Base-by-base conservation (phyloP, 2,113 vertebrate species). In the Ameiurus melas region DNA sequence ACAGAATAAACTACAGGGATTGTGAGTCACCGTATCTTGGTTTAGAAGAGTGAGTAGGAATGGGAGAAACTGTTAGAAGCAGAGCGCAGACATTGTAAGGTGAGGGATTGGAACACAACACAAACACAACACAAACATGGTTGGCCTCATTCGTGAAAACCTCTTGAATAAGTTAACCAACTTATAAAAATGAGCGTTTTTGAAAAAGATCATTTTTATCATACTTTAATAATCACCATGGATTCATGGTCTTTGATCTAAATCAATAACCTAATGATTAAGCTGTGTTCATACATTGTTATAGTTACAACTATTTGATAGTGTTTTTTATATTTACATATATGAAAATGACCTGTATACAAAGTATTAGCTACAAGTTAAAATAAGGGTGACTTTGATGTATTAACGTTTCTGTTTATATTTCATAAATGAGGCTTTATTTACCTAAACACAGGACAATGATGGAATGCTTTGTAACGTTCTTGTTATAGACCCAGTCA, bases 41-140 rank as follows among this genome's bases (percentile, higher is more conserved):
- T 83, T 20, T 86, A 55, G 47, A 77, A 43, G 92, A 93, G 92
- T 93, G 92, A 92, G 91, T 92, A 73, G 62, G 47, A 94, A 80
- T 60, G 70, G 77, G 2, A 81, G 20, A 87, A 70, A 25, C 0
- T 66, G 73, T 7, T 33, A 79, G 30, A 60, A 25, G 39, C 57
- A 75, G 57, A 51, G 12, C 30, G 43, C 47, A 64, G 47, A 71
- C 25, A 57, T 25, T 58, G 68, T 27, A n/a, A 70, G 5, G 30
- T 87, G 51, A 66, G 30, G 4, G 39, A 60, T 19, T 19, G 6
- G 27, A 25, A 27, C 71, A 78, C 57, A 79, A 82, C 79, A 30
- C 57, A 39, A 83, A 68, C 57, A 79, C 14, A 64, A 51, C 60
- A 66, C 60, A 80, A 80, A 68, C 58, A 80, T 5, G 0, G 10